Evolutionary conservation across 2,797 vertebrate species (phyloP).

Genomic region (Gila robusta): DNA sequence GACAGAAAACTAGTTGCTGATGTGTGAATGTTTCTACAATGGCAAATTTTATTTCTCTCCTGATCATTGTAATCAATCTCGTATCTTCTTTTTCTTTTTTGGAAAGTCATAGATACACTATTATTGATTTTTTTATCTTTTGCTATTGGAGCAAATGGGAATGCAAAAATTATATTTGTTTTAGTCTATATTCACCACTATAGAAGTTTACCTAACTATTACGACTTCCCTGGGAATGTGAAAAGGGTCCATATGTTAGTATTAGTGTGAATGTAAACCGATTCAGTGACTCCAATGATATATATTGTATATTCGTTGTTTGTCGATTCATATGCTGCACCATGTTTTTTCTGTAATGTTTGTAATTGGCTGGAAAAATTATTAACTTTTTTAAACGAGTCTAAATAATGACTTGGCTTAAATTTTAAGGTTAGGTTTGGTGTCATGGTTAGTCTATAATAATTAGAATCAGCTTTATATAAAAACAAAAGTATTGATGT

Average conservation of each 20-base stretch:
- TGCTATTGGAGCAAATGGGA: neutral
- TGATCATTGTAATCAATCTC: neutral
- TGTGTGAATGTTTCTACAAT: neutral
- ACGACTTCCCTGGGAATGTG: neutral
- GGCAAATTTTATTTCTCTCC: neutral
- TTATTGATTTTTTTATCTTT: neutral
- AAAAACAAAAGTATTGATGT: neutral
- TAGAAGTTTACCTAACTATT: neutral
- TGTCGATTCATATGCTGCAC: neutral
- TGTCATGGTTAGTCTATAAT: neutral
- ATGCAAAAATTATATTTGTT: neutral
- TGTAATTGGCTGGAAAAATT: neutral
- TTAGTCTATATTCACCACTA: neutral
- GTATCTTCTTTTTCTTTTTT: too few species aligned
- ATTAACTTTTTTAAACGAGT: neutral
- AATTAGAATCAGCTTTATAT: neutral
- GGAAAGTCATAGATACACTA: neutral
- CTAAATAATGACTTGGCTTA: neutral
- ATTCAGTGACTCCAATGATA: neutral
- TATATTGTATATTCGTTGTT: neutral
- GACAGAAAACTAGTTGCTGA: neutral
- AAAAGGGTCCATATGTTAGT: conserved; percentile 16
- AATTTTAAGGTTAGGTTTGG: neutral
- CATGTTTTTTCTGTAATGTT: neutral
- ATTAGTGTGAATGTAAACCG: neutral